Conservation (phyloP, 2,888 invertebrate genomes). For the Thalpophila matura region DNA sequence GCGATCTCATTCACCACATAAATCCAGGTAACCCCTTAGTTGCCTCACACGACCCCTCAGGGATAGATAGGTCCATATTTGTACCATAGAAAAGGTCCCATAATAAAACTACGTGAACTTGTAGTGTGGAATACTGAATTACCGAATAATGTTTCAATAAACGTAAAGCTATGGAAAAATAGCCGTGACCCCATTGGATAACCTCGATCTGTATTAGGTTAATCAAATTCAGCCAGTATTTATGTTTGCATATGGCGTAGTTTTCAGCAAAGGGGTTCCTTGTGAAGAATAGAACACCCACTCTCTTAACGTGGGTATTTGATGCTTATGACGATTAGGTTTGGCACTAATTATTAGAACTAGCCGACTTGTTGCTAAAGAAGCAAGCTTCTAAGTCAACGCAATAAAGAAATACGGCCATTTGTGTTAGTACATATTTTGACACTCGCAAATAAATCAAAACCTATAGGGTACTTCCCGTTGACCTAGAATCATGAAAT, state of each 20-base stretch:
- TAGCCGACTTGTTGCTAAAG: too few species aligned
- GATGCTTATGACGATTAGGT: too few species aligned
- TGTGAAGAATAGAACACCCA: background rate
- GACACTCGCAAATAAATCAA: too few species aligned
- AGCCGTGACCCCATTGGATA: slow-evolving; percentile 42
- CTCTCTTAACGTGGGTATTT: background rate
- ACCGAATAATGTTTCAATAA: slow-evolving; percentile 37
- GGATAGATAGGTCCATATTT: slow-evolving; percentile 27
- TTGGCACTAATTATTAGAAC: too few species aligned
- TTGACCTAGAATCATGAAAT: too few species aligned
- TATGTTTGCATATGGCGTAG: slow-evolving; percentile 8
- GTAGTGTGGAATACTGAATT: slow-evolving; percentile 21
- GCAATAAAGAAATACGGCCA: too few species aligned
- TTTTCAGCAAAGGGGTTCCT: slow-evolving; percentile 1
- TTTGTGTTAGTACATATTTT: too few species aligned
- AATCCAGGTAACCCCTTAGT: slow-evolving; percentile 44
- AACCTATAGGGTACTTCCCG: too few species aligned
- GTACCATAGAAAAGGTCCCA: slow-evolving; percentile 20
- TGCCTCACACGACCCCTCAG: slow-evolving; percentile 23
- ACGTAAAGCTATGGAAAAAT: slow-evolving; percentile 35
- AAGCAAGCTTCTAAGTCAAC: too few species aligned
- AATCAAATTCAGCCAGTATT: slow-evolving; percentile 40
- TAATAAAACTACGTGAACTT: slow-evolving; percentile 30
- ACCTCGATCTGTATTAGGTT: slow-evolving; percentile 44
- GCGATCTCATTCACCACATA: slow-evolving; percentile 49